These are phyloP conservation scores for Vultur gryphus DNA, from an alignment of 2,797 vertebrate species.

Conservation along the genomic window DNA sequence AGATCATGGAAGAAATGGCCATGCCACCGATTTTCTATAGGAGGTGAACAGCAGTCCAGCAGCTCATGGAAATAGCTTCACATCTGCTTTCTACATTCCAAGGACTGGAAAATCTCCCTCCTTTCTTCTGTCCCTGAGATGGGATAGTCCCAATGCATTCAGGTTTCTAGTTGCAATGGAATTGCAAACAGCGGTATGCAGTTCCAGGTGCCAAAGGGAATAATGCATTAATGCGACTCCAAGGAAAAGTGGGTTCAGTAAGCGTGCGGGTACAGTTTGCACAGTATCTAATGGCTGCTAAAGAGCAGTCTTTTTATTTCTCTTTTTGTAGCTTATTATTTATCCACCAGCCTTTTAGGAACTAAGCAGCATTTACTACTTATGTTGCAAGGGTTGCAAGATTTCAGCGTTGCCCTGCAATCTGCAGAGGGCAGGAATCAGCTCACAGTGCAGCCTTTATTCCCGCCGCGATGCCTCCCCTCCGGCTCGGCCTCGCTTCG, in stretches of 20 bases:
- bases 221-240: rapidly evolving
- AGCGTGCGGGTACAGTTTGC: background rate
- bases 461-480: background rate
- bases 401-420: rapidly evolving
- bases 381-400: rapidly evolving
- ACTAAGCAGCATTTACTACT: rapidly evolving
- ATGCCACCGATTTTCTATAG: background rate
- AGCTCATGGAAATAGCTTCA: background rate
- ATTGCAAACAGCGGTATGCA: background rate
- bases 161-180: background rate
- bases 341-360: background rate
- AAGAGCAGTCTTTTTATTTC: background rate
- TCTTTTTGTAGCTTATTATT: no score
- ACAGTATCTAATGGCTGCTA: rapidly evolving
- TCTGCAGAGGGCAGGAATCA: rapidly evolving
- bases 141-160: background rate
- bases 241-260: rapidly evolving
- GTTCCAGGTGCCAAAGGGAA: background rate
- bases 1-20: background rate
- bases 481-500: background rate
- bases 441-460: background rate
- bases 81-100: constrained; percentile 41
- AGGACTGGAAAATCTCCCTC: constrained; percentile 2
- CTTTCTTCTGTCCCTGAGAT: background rate
- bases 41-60: background rate